phyloP scores from a whole-genome alignment of 2,888 invertebrate species.

The Bimastos eiseni region DNA sequence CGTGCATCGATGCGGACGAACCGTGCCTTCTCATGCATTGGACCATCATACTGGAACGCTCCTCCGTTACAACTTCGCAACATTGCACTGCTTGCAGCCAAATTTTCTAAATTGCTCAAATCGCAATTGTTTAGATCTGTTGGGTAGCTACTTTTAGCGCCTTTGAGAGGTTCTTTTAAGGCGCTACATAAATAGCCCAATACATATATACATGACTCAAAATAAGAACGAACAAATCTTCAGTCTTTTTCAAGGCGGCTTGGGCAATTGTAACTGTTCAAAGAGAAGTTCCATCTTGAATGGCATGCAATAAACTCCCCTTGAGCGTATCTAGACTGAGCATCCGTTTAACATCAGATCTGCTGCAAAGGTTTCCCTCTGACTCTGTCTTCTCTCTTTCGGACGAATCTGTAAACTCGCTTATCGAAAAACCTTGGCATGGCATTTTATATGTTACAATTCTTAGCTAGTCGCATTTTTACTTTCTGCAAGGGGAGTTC shows the following conservation, averaged over 20 bases:
- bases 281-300: neutral
- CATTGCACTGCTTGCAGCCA: no score
- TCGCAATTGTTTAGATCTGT: no score
- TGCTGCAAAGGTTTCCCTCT: neutral
- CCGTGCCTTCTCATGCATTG: no score
- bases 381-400: neutral
- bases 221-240: neutral
- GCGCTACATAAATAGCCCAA: no score
- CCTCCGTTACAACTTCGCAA: no score
- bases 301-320: no score
- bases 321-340: neutral
- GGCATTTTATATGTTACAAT: neutral
- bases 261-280: neutral
- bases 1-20: no score
- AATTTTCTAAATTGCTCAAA: no score
- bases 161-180: no score
- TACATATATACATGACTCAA: neutral
- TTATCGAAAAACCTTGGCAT: neutral
- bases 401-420: neutral
- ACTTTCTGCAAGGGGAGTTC: neutral
- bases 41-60: no score
- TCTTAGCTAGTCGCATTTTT: neutral
- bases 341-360: no score
- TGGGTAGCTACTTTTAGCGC: no score
- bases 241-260: neutral